A percentile compares a stretch with the other conserved stretches of the same genome.
Conservation (phyloP, 2,888 invertebrate genomes). For the Ochropacha duplaris region DNA sequence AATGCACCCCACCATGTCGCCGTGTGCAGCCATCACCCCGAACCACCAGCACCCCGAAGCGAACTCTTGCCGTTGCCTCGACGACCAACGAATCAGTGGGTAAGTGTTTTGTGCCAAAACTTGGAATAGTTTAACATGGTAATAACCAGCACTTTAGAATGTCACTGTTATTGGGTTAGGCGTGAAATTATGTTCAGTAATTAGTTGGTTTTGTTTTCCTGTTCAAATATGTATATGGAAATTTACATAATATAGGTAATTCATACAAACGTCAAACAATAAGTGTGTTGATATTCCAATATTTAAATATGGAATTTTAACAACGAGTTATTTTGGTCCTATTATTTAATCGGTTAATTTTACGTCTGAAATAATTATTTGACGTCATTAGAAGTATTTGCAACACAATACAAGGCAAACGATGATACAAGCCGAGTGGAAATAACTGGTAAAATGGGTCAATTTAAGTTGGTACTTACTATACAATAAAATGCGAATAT, state of each 20-base stretch:
- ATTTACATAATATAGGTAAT: neutral
- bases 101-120: slow-evolving; percentile 39
- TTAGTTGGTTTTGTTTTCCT: neutral
- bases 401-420: neutral
- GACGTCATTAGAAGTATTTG: neutral
- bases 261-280: neutral
- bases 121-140: too few species aligned
- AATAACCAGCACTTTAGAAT: neutral
- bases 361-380: neutral
- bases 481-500: neutral
- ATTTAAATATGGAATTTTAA: neutral
- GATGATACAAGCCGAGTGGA: neutral
- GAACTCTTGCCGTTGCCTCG: slow-evolving; percentile 36
- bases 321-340: neutral
- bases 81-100: slow-evolving; percentile 51
- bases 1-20: slow-evolving; percentile 71
- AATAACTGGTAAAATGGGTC: too few species aligned
- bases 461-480: neutral
- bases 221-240: neutral
- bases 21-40: slow-evolving; percentile 63
- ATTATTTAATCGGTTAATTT: neutral
- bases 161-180: neutral
- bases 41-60: slow-evolving; percentile 55
- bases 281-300: neutral
- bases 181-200: neutral